Evolutionary conservation across 2,113 vertebrate genomes (phyloP), one percentile per base, ranked within the genome.

Genomic region (Capreolus pygargus): DNA sequence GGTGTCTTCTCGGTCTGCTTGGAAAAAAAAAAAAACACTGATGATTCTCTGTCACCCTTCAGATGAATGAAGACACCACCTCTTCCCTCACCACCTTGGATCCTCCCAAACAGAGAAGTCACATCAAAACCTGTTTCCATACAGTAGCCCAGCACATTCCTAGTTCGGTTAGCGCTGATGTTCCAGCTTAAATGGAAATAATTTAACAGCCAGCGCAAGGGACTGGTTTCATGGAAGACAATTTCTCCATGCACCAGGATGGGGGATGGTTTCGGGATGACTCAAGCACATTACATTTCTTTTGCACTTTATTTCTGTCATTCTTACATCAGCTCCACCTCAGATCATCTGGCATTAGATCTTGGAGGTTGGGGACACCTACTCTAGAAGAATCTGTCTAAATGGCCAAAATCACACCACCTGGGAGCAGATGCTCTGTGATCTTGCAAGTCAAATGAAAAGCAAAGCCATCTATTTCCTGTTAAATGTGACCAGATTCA

Each of bases 81-180:
- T 74, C 57, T 67, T 60, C 45, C 33, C 91, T 60, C 28, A 15
- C 39, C 17, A 36, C 36, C 47, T 15, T 8, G 19, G 47, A 23
- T 39, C 33, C 11, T 23, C 92, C 81, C 60, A 89, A 45, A 47
- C 33, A 15, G 55, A 87, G 33, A 30, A 70, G 74, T 3, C 1
- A 14, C 9, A 60, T 15, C 60, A n/a, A 94, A 55, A 78, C 8
- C 23, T 28, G 1, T 27, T 86, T 74, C 17, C 33, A 23, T 0
- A 0, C 2, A n/a, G 43, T 12, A 25, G 47, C 36, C 60, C 8
- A 15, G 25, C 5, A 5, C 12, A 11, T 5, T 2, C 33, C 28
- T 82, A 47, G 28, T 7, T 52, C 15, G 1, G 33, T 45, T 93
- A 95, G 54, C 11, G 1, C 1, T 58, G 83, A 96, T 1, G n/a